A percentile compares a stretch with the other conserved stretches of the same genome.
Conservation (phyloP, 2,888 invertebrate genomes). For the Dascillus cervinus region DNA sequence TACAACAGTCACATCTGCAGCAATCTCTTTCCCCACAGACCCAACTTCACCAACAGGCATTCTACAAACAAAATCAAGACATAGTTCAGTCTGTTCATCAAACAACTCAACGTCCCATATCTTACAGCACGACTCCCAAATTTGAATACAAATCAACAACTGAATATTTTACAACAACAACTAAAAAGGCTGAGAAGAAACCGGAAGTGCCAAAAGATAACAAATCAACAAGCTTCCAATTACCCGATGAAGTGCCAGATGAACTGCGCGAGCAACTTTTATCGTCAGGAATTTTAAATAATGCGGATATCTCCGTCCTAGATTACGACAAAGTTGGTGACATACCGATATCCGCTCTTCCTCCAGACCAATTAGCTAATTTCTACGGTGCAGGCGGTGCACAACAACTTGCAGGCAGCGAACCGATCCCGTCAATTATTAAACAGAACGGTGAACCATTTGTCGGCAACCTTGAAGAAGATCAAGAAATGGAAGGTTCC, state of each 20-base stretch:
- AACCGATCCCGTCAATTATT: slow-evolving; percentile 59
- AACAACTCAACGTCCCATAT: slow-evolving; percentile 7
- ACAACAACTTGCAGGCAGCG: slow-evolving; percentile 57
- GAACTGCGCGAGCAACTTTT: slow-evolving; percentile 75
- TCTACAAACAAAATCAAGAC: slow-evolving; percentile 6
- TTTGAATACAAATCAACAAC: slow-evolving; percentile 36
- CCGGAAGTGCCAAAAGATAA: slow-evolving; percentile 40
- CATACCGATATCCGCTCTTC: slow-evolving; percentile 72
- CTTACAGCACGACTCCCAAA: slow-evolving; percentile 40
- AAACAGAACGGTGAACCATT: slow-evolving; percentile 55
- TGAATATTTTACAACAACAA: slow-evolving; percentile 45
- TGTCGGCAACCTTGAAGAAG: slow-evolving; percentile 31
- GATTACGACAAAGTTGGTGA: slow-evolving; percentile 86
- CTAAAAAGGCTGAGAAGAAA: slow-evolving; percentile 41
- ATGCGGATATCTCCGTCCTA: slow-evolving; percentile 79
- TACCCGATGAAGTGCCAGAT: slow-evolving; percentile 85
- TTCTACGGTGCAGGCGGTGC: slow-evolving; percentile 80
- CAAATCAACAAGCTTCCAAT: slow-evolving; percentile 48
- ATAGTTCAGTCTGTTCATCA: slow-evolving; percentile 7
- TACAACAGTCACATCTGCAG: slow-evolving; percentile 6
- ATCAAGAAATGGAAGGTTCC: slow-evolving; percentile 52
- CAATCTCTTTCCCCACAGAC: slow-evolving; percentile 3
- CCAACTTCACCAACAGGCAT: slow-evolving; percentile 16
- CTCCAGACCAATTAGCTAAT: slow-evolving; percentile 79
- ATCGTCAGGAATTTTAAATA: slow-evolving; percentile 77